Evolutionary conservation across 2,888 invertebrate species (phyloP).

Genomic region (Lathronympha strigana): DNA sequence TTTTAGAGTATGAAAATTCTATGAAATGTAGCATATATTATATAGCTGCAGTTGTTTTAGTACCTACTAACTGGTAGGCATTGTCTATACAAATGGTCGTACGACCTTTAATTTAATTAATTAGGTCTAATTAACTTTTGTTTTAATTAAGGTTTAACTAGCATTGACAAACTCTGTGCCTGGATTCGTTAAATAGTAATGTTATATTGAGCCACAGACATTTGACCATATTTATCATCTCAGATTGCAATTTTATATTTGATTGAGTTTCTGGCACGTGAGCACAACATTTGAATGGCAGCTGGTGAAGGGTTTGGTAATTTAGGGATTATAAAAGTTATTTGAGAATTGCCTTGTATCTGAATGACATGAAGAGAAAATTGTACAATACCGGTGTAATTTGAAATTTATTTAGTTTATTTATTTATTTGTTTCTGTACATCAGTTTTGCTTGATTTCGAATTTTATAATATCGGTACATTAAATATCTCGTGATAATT

Average conservation of each 20-base stretch:
- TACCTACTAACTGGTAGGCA: too few species aligned
- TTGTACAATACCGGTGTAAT: not conserved
- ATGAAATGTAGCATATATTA: too few species aligned
- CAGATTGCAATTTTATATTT: slow-evolving; percentile 70
- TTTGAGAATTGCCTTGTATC: slow-evolving; percentile 19
- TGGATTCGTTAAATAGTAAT: not conserved
- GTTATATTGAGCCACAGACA: slow-evolving; percentile 21
- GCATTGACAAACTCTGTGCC: not conserved
- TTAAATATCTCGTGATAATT: too few species aligned
- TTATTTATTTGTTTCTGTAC: too few species aligned
- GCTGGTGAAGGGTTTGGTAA: slow-evolving; percentile 26
- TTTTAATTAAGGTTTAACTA: not conserved
- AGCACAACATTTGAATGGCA: slow-evolving; percentile 47
- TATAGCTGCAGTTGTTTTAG: too few species aligned
- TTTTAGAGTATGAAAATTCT: too few species aligned
- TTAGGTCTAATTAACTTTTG: not conserved
- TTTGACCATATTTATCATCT: slow-evolving; percentile 72
- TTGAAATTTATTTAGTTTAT: not conserved
- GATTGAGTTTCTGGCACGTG: slow-evolving; percentile 50
- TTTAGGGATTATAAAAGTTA: slow-evolving; percentile 3
- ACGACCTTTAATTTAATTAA: not conserved
- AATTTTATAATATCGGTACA: too few species aligned
- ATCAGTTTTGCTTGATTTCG: too few species aligned
- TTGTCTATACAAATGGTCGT: too few species aligned
- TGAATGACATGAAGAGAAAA: not conserved